Conservation (phyloP, 2,113 vertebrate genomes). For the Electrona antarctica region DNA sequence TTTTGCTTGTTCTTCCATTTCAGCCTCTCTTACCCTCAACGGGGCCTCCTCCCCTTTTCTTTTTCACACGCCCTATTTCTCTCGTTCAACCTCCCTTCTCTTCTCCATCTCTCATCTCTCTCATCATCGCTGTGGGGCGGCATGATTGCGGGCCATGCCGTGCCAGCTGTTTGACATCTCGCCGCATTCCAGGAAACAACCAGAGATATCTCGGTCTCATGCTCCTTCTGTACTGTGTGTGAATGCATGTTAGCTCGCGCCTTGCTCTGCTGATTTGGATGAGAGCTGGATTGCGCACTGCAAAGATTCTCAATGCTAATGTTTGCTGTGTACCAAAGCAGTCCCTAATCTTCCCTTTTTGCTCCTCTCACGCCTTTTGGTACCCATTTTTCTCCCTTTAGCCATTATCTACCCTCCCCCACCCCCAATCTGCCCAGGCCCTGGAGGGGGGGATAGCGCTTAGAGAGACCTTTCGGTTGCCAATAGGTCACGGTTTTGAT, state of each 20-base stretch:
- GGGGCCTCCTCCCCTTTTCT: conserved; percentile 17
- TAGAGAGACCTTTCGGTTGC: too few species aligned
- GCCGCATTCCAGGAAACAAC: conserved; percentile 59
- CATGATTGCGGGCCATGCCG: background rate
- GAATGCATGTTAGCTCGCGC: background rate
- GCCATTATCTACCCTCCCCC: too few species aligned
- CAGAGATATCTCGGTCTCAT: conserved; percentile 56
- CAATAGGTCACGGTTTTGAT: too few species aligned
- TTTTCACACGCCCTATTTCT: conserved; percentile 3
- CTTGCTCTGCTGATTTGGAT: conserved; percentile 30
- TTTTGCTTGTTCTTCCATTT: conserved; percentile 17
- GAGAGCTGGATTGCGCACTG: conserved; percentile 34
- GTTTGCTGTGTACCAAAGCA: too few species aligned
- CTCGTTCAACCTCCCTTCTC: background rate
- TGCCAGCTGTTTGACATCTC: conserved; percentile 68
- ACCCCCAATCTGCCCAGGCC: too few species aligned
- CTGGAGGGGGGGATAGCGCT: too few species aligned
- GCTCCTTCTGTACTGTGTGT: conserved; percentile 3
- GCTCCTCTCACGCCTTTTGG: conserved; percentile 4
- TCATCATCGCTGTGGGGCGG: conserved; percentile 43
- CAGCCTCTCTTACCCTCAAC: conserved; percentile 9
- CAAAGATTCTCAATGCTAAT: background rate
- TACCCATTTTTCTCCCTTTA: conserved; percentile 10
- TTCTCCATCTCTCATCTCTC: conserved; percentile 14
- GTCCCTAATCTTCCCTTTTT: background rate